Conservation (phyloP, 2,797 vertebrate genomes). For the Leuciscus waleckii region DNA sequence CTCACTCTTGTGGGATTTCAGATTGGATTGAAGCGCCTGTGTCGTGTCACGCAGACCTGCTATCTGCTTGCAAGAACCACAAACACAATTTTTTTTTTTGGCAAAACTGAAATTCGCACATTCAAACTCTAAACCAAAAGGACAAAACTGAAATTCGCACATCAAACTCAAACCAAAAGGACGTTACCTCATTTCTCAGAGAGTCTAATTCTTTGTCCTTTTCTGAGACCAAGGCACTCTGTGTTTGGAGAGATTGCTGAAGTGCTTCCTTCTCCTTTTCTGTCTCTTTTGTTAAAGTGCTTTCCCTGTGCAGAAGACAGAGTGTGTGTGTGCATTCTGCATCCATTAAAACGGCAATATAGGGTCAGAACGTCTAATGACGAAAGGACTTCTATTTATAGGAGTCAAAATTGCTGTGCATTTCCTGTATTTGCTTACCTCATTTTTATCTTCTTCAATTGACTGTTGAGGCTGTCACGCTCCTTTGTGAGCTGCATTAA, state of each 20-base stretch:
- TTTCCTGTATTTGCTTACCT: conserved; percentile 76
- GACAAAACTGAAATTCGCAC: neutral
- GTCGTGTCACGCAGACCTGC: conserved; percentile 80
- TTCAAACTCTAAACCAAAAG: neutral
- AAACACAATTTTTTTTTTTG: neutral
- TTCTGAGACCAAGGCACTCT: conserved; percentile 92
- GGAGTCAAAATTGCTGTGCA: neutral
- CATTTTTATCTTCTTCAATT: conserved; percentile 91
- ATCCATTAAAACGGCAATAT: neutral
- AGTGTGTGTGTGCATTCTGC: neutral
- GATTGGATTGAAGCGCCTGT: conserved; percentile 82
- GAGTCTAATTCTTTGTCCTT: conserved; percentile 90
- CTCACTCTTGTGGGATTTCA: conserved; percentile 89
- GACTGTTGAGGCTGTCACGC: conserved; percentile 87
- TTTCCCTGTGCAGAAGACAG: conserved; percentile 78
- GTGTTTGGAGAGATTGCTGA: conserved; percentile 87
- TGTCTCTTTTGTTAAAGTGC: conserved; percentile 83
- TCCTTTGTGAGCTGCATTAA: conserved; percentile 87
- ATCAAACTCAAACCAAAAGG: neutral
- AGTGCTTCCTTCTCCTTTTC: conserved; percentile 87
- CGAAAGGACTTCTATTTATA: neutral
- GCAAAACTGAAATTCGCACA: neutral
- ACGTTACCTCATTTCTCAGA: conserved; percentile 86
- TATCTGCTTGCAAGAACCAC: conserved; percentile 75
- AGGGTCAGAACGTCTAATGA: neutral